Conservation (phyloP, 2,888 invertebrate species). For the Volucella zonaria region DNA sequence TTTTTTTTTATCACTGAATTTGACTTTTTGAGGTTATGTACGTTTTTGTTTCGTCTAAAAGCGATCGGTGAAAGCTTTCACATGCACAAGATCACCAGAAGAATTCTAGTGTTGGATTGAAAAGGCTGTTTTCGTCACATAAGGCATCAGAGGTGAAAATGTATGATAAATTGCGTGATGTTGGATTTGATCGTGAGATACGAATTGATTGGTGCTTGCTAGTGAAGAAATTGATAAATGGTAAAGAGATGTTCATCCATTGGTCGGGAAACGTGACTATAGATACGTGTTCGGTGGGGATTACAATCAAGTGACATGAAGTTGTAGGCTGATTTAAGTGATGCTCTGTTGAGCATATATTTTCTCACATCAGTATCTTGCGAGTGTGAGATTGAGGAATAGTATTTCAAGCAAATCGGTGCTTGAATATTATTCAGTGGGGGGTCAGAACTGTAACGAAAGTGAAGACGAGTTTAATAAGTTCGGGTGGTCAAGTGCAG, state of each 20-base stretch:
- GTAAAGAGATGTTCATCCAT: background rate
- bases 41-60: background rate
- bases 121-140: slow-evolving; percentile 30
- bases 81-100: slow-evolving; percentile 1
- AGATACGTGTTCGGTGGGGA: background rate
- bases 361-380: no score
- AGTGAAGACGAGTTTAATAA: no score
- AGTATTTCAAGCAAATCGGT: no score
- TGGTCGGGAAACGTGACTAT: slow-evolving; percentile 24
- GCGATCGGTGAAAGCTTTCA: background rate
- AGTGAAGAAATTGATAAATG: slow-evolving; percentile 10
- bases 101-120: slow-evolving; percentile 30
- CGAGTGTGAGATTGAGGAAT: no score
- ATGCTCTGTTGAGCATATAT: no score
- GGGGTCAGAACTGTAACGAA: no score
- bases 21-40: slow-evolving; percentile 28
- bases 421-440: no score
- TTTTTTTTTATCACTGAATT: slow-evolving; percentile 20
- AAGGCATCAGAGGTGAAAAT: slow-evolving; percentile 10
- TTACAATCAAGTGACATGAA: no score
- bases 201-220: slow-evolving; percentile 65
- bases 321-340: no score
- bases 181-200: slow-evolving; percentile 36
- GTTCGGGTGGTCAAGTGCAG: no score
- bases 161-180: slow-evolving; percentile 18